Conservation (phyloP, 35 echinoderm and acorn worm genomes). For the Lytechinus variegatus region DNA sequence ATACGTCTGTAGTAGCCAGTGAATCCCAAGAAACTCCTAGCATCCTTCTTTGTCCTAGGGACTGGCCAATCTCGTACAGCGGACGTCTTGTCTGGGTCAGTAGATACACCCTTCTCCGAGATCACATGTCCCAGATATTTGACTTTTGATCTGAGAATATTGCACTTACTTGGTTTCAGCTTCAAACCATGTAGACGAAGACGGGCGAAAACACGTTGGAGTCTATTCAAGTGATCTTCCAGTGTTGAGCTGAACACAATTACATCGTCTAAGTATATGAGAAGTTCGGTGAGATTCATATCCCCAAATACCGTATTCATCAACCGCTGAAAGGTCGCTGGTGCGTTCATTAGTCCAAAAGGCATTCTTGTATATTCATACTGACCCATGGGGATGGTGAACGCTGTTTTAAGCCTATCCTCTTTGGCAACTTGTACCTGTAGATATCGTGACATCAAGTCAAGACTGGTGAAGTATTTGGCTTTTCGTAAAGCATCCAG, state of each 20-base stretch:
- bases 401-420: constrained; percentile 17
- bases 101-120: constrained; percentile 34
- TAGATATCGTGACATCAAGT: constrained; percentile 50
- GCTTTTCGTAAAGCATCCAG: too few species aligned
- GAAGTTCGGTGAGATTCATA: constrained; percentile 12
- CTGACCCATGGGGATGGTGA: constrained; percentile 26
- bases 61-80: constrained; percentile 48
- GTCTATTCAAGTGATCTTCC: constrained; percentile 57
- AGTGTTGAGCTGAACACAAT: too few species aligned
- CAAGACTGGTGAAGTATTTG: constrained; percentile 55
- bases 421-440: neutral
- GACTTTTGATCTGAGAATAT: constrained; percentile 18
- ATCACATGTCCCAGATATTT: constrained; percentile 61
- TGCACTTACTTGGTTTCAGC: constrained; percentile 64
- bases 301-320: constrained; percentile 53
- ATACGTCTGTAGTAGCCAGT: too few species aligned
- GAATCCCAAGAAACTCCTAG: too few species aligned
- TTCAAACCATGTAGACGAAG: constrained; percentile 66
- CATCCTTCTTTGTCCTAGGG: too few species aligned
- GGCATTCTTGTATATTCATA: constrained; percentile 57
- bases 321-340: constrained; percentile 57
- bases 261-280: constrained; percentile 68
- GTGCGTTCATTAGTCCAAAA: constrained; percentile 39
- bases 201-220: constrained; percentile 46
- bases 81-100: constrained; percentile 54